phyloP scores from a whole-genome alignment of 2,888 invertebrate genomes.

The Colostygia pectinataria region DNA sequence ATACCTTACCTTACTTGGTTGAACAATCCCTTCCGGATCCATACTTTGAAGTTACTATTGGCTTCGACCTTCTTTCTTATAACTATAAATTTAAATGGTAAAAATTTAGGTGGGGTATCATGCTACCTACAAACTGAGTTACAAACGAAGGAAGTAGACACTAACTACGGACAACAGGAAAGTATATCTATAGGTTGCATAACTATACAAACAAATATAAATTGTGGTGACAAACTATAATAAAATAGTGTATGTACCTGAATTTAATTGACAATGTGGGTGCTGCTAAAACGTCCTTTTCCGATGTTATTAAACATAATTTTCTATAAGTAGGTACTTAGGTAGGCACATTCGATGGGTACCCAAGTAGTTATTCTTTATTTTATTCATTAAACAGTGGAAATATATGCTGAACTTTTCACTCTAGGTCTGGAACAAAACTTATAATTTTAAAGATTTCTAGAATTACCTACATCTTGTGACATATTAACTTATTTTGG shows the following conservation, averaged over 20 bases:
- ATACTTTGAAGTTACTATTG: too few species aligned
- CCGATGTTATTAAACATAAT: slow-evolving; percentile 1
- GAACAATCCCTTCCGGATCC: too few species aligned
- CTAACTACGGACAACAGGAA: too few species aligned
- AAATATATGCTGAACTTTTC: slow-evolving; percentile 38
- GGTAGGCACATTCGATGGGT: slow-evolving; percentile 2
- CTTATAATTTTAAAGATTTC: slow-evolving; percentile 54
- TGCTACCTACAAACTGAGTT: too few species aligned
- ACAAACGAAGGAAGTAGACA: too few species aligned
- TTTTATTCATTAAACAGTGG: neutral
- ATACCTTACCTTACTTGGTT: too few species aligned
- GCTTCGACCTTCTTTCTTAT: too few species aligned
- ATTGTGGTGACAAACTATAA: too few species aligned
- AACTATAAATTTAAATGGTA: too few species aligned
- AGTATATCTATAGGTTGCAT: too few species aligned
- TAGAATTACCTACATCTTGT: slow-evolving; percentile 27
- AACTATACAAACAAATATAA: too few species aligned
- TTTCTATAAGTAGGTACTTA: neutral
- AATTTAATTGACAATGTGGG: slow-evolving; percentile 6
- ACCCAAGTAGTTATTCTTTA: slow-evolving; percentile 8
- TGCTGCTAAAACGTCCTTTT: slow-evolving; percentile 12
- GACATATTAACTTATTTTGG: slow-evolving; percentile 14
- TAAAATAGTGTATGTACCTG: slow-evolving; percentile 3
- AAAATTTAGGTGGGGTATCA: too few species aligned
- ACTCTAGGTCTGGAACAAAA: slow-evolving; percentile 17